Base-by-base conservation (phyloP, 2,888 invertebrate genomes). In the Mythimna loreyi region DNA sequence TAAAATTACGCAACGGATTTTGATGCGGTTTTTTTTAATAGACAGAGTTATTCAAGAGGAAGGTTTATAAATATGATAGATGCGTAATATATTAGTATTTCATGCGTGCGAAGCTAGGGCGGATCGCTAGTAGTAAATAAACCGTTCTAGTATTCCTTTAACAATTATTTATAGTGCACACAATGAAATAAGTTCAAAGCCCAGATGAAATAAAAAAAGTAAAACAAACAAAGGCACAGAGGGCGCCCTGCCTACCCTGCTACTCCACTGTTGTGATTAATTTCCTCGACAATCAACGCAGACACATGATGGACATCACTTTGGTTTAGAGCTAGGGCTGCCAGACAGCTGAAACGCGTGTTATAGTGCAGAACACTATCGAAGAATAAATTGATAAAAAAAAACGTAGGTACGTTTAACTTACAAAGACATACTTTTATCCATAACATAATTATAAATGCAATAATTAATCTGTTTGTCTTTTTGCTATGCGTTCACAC, bases 251-350 rank as follows among this genome's bases (percentile, higher is more conserved):
- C 55, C 21, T 55, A 53, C 21, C n/a, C 5, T n/a, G 53, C 69
- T 76, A 74, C 82, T 85, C 58, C 45, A 55, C 72, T 79, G 82
- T 78, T 86, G 90, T 92, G 92, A 92, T 92, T 92, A 92, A 92
- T 92, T 87, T 88, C 85, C 85, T 84, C 85, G 69, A 83, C 88
- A 89, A 92, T 91, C 90, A 85, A 79, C 80, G 81, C 81, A 84
- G 92, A 92, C 92, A 88, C 84, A 87, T 91, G 92, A 92, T 84
- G 87, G 92, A 91, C 92, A 84, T 85, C 79, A 79, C 86, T 85
- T 85, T 84, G 84, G 72, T 85, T 82, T 78, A 77, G 59, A 58
- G 16, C 13, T 83, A 92, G 89, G 91, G 91, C 60, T 91, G 85
- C 0, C 47, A 45, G 8, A 5, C 13, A 9, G 3, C 21, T 11